phyloP scores from a whole-genome alignment of 2,888 invertebrate genomes.

The Periphyllus acericola region DNA sequence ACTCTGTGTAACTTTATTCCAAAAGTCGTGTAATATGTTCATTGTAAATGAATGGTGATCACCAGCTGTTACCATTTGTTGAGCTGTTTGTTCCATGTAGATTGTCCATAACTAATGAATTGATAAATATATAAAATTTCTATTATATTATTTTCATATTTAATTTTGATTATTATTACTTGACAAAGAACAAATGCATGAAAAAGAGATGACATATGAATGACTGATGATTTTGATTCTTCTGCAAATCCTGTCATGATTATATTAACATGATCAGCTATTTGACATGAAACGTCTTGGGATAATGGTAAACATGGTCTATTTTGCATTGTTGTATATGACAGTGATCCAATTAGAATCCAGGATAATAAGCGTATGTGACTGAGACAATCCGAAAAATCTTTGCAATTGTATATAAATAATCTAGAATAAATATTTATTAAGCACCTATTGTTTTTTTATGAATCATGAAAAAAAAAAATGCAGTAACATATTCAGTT shows the following conservation, averaged over 20 bases:
- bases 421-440: slow-evolving; percentile 24
- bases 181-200: slow-evolving; percentile 98
- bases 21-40: slow-evolving; percentile 94
- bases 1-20: slow-evolving; percentile 97
- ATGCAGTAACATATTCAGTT: background rate
- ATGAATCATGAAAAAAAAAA: background rate
- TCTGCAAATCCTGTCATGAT: slow-evolving; percentile 98
- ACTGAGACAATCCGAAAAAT: slow-evolving; percentile 93
- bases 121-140: background rate
- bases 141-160: background rate
- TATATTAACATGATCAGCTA: slow-evolving; percentile 96
- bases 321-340: slow-evolving; percentile 79
- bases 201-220: slow-evolving; percentile 95
- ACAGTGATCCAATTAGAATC: slow-evolving; percentile 94
- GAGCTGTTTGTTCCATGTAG: slow-evolving; percentile 91
- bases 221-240: slow-evolving; percentile 85
- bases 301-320: slow-evolving; percentile 83
- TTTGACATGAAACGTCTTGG: slow-evolving; percentile 93
- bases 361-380: slow-evolving; percentile 95
- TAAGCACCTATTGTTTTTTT: background rate
- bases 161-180: slow-evolving; percentile 68
- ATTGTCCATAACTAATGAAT: slow-evolving; percentile 88
- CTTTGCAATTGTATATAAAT: slow-evolving; percentile 77
- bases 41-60: slow-evolving; percentile 80
- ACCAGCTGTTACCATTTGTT: slow-evolving; percentile 73